Evolutionary conservation across 2,888 invertebrate species (phyloP).

Genomic region (Nowickia ferox): DNA sequence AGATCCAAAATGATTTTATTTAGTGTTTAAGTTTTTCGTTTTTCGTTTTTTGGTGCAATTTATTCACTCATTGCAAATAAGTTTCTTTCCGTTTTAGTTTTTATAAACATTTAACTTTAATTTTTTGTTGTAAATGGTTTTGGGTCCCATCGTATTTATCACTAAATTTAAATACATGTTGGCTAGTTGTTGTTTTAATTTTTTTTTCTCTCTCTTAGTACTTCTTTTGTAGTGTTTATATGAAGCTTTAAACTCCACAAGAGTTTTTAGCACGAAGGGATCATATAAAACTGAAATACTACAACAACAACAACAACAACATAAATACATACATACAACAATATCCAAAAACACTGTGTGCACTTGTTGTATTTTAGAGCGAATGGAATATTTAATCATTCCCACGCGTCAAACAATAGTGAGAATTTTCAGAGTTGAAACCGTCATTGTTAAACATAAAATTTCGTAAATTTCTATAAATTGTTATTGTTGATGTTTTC

Average conservation of each 20-base stretch:
- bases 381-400: constrained; percentile 74
- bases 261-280: constrained; percentile 71
- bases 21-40: constrained; percentile 28
- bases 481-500: constrained; percentile 65
- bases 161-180: constrained; percentile 68
- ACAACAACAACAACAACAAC: constrained; percentile 42
- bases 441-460: constrained; percentile 72
- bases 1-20: constrained; percentile 34
- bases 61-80: constrained; percentile 50
- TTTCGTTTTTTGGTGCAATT: constrained; percentile 35
- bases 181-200: constrained; percentile 1
- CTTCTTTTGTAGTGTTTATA: constrained; percentile 27
- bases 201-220: neutral
- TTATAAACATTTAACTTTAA: neutral
- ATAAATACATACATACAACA: too few relatives aligned
- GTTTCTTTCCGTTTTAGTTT: constrained; percentile 55
- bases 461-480: constrained; percentile 72
- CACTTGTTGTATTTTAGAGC: constrained; percentile 66
- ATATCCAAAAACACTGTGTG: constrained; percentile 40
- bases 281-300: constrained; percentile 51
- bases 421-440: constrained; percentile 72
- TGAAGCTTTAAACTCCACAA: constrained; percentile 51
- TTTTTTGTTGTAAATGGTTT: constrained; percentile 1
- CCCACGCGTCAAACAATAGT: constrained; percentile 74
- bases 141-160: constrained; percentile 64